Conservation (phyloP, 2,797 vertebrate species). For the Podarcis lilfordi region DNA sequence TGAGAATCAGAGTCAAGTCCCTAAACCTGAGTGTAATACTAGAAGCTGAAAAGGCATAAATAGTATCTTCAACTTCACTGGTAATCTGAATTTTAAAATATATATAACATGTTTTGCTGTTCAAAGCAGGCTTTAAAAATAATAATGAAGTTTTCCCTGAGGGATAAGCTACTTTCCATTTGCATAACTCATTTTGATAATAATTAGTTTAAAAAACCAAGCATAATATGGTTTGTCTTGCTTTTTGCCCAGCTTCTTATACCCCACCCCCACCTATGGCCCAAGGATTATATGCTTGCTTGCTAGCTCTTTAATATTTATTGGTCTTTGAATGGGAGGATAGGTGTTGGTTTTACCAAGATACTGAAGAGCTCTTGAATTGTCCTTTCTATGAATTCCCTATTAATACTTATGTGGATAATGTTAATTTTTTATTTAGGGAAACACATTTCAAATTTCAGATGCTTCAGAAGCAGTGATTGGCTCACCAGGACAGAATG, state of each 20-base stretch:
- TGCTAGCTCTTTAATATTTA: background rate
- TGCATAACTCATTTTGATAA: background rate
- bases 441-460: slow-evolving; percentile 40
- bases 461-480: slow-evolving; percentile 30
- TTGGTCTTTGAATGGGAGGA: background rate
- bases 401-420: slow-evolving; percentile 3
- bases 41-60: background rate
- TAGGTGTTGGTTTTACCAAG: background rate
- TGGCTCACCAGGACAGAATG: background rate
- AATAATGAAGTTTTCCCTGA: background rate
- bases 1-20: background rate
- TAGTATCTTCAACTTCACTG: background rate
- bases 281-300: background rate
- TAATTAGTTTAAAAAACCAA: background rate
- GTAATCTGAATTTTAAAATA: background rate
- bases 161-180: background rate
- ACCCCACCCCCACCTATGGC: too few species aligned
- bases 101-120: background rate
- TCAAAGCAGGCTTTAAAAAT: background rate
- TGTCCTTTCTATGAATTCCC: background rate
- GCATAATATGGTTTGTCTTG: background rate
- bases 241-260: background rate
- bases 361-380: background rate
- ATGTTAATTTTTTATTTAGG: slow-evolving; percentile 59
- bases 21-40: background rate